Conservation (phyloP, 2,888 invertebrate species). For the Amiota communis region DNA sequence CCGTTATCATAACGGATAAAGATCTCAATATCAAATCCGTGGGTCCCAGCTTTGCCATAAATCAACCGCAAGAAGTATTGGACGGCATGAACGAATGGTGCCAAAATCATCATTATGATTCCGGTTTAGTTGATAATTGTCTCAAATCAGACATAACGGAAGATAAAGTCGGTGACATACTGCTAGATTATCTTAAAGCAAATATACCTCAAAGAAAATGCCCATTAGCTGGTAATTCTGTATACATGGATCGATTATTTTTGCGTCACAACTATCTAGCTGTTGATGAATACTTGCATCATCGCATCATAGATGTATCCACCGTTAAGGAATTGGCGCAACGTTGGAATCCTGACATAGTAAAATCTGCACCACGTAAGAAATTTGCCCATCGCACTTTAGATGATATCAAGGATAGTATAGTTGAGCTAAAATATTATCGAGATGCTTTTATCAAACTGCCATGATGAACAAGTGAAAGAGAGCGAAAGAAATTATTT, state of each 20-base stretch:
- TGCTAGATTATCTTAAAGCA: slow-evolving; percentile 82
- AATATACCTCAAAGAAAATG: slow-evolving; percentile 76
- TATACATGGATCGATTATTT: slow-evolving; percentile 90
- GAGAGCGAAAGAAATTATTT: too few relatives aligned
- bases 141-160: slow-evolving; percentile 79
- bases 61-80: slow-evolving; percentile 83
- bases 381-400: slow-evolving; percentile 81
- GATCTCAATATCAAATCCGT: slow-evolving; percentile 83
- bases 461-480: too few relatives aligned
- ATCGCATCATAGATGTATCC: slow-evolving; percentile 94
- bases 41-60: slow-evolving; percentile 84
- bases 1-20: slow-evolving; percentile 89
- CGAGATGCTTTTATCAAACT: slow-evolving; percentile 63
- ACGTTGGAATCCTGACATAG: slow-evolving; percentile 83
- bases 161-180: slow-evolving; percentile 79
- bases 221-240: slow-evolving; percentile 90
- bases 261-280: slow-evolving; percentile 85
- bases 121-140: slow-evolving; percentile 85
- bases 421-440: slow-evolving; percentile 88
- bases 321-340: slow-evolving; percentile 88
- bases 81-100: slow-evolving; percentile 91
- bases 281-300: slow-evolving; percentile 86
- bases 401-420: slow-evolving; percentile 90
- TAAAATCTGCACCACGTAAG: slow-evolving; percentile 77
- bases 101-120: slow-evolving; percentile 84